Conservation (phyloP, 2,797 vertebrate species). For the Delichon dasypus region DNA sequence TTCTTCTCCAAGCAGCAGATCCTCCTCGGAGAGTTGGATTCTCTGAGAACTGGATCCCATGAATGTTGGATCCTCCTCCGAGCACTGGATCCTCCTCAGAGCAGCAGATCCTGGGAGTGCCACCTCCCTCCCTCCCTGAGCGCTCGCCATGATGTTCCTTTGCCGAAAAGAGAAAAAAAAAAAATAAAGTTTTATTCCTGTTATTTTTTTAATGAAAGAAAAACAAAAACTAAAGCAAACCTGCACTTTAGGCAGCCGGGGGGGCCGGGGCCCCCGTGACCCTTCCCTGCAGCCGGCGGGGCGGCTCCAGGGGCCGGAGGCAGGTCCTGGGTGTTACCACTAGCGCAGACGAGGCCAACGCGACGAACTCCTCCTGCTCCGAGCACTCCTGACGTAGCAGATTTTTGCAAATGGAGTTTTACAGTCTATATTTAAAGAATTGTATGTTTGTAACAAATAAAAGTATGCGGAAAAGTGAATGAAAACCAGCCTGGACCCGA, state of each 20-base stretch:
- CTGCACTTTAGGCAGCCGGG: conserved; percentile 78
- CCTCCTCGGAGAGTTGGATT: neutral
- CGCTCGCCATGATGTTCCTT: conserved; percentile 71
- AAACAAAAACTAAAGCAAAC: conserved; percentile 72
- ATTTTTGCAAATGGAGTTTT: conserved; percentile 88
- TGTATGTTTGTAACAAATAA: conserved; percentile 92
- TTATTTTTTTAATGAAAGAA: conserved; percentile 80
- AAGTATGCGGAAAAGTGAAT: conserved; percentile 85
- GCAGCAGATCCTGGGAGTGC: neutral
- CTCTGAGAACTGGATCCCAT: neutral
- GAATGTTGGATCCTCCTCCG: neutral
- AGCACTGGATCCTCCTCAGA: neutral
- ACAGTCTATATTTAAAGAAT: conserved; percentile 91
- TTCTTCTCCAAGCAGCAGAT: neutral
- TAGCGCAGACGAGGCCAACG: conserved; percentile 65
- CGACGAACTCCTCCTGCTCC: conserved; percentile 77
- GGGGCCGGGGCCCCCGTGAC: conserved; percentile 53
- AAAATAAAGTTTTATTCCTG: conserved; percentile 79
- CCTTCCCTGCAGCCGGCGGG: conserved; percentile 51
- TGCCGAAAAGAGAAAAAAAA: conserved; percentile 47
- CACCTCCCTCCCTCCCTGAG: conserved; percentile 49
- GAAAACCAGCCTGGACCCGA: neutral
- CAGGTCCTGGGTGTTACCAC: conserved; percentile 80
- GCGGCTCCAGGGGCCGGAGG: conserved; percentile 68
- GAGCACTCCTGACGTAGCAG: conserved; percentile 81